Percentiles rank a stretch among this genome's conserved stretches.
These are phyloP conservation scores for Pseudopipra pipra DNA, from an alignment of 2,113 vertebrate genomes.

Conservation along the genomic window DNA sequence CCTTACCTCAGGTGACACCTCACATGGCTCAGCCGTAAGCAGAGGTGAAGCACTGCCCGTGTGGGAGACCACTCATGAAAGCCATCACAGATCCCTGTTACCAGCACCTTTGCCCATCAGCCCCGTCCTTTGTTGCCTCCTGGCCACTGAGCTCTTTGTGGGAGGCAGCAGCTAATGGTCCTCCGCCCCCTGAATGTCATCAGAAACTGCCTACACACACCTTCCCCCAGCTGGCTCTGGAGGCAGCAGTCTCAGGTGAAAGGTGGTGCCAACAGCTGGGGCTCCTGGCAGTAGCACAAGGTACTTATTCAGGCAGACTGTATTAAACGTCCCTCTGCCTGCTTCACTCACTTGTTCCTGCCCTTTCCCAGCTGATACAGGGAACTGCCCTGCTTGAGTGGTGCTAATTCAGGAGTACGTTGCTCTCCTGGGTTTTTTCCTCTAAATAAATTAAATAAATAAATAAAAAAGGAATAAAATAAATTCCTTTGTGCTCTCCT, in stretches of 20 bases:
- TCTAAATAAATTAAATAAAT: too few species aligned
- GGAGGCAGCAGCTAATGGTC: background rate
- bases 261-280: background rate
- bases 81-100: background rate
- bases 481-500: background rate
- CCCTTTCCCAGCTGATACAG: background rate
- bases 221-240: background rate
- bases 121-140: background rate
- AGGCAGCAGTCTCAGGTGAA: background rate
- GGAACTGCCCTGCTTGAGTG: background rate
- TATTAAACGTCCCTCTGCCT: background rate
- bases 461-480: background rate
- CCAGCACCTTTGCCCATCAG: background rate
- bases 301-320: background rate
- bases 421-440: background rate
- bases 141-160: fast-evolving
- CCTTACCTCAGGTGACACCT: background rate
- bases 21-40: background rate
- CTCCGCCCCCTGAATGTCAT: background rate
- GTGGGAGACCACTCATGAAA: background rate
- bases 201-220: background rate
- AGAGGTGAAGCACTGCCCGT: background rate
- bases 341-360: background rate
- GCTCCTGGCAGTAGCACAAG: background rate
- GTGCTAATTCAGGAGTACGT: background rate